Evolutionary conservation across 1,140 invertebrate genomes (phyloP).

Genomic region (Drosophila dunni): DNA sequence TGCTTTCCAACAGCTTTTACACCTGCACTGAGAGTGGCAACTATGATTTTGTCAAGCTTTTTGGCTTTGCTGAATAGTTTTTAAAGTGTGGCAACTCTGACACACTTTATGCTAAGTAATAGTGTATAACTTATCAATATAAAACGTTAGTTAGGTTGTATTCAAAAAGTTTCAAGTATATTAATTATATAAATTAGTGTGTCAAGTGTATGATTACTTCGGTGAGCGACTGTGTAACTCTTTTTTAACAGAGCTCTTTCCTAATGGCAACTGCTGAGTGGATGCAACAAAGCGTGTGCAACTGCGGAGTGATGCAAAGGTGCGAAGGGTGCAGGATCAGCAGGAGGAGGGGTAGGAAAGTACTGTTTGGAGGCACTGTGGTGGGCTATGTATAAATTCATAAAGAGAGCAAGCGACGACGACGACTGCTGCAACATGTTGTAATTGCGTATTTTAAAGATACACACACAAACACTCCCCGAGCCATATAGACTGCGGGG

Average conservation of each 20-base stretch:
- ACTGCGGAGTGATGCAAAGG: conserved; percentile 14
- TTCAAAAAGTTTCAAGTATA: no score
- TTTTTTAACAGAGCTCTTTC: conserved; percentile 9
- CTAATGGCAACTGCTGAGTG: conserved; percentile 75
- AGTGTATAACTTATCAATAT: no score
- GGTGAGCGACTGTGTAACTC: not conserved
- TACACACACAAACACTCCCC: conserved; percentile 30
- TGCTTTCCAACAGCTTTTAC: conserved; percentile 9
- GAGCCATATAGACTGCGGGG: not conserved
- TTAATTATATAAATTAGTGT: no score
- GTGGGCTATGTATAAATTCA: conserved; percentile 71
- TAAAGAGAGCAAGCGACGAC: conserved; percentile 61
- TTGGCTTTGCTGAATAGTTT: not conserved
- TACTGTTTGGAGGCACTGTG: conserved; percentile 31
- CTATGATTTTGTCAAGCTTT: not conserved
- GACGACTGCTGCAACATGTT: conserved; percentile 75
- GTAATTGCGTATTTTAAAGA: conserved; percentile 82
- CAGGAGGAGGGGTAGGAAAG: not conserved
- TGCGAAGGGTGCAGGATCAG: not conserved
- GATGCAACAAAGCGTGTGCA: conserved; percentile 77
- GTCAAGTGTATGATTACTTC: conserved; percentile 1
- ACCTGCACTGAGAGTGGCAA: not conserved
- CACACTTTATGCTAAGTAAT: not conserved
- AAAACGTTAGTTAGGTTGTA: no score
- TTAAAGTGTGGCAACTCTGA: not conserved